Conservation (phyloP, 2,113 vertebrate species). For the Oryzias celebensis region DNA sequence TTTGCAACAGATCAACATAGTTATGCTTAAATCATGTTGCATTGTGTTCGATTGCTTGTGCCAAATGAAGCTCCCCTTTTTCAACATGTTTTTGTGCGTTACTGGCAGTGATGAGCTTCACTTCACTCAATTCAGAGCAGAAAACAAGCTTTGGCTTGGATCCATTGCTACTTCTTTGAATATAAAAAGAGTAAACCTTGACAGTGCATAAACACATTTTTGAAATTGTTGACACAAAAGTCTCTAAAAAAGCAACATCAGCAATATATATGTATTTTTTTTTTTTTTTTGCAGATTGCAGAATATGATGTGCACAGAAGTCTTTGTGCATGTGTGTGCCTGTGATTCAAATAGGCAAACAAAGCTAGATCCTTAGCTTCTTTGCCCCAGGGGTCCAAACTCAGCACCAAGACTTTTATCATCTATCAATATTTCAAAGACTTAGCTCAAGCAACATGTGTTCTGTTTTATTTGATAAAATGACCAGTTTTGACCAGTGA, state of each 20-base stretch:
- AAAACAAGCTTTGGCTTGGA: constrained; percentile 5
- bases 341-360: neutral
- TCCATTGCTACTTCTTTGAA: neutral
- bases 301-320: neutral
- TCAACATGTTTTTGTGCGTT: neutral
- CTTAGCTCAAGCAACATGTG: constrained; percentile 18
- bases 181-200: neutral
- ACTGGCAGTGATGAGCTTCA: neutral
- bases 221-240: neutral
- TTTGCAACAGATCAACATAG: neutral
- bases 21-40: neutral
- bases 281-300: neutral
- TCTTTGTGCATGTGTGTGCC: neutral
- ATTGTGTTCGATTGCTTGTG: neutral
- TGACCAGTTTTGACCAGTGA: constrained; percentile 1
- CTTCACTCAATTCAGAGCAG: constrained; percentile 1
- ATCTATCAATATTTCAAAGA: constrained; percentile 47
- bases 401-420: constrained; percentile 32
- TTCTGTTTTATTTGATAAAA: constrained; percentile 22
- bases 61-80: neutral
- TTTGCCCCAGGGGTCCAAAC: constrained; percentile 1
- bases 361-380: neutral
- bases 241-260: neutral
- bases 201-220: neutral
- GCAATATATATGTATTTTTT: too few species aligned